Base-by-base conservation (phyloP, 2,888 invertebrate genomes). In the Erynnis tages region DNA sequence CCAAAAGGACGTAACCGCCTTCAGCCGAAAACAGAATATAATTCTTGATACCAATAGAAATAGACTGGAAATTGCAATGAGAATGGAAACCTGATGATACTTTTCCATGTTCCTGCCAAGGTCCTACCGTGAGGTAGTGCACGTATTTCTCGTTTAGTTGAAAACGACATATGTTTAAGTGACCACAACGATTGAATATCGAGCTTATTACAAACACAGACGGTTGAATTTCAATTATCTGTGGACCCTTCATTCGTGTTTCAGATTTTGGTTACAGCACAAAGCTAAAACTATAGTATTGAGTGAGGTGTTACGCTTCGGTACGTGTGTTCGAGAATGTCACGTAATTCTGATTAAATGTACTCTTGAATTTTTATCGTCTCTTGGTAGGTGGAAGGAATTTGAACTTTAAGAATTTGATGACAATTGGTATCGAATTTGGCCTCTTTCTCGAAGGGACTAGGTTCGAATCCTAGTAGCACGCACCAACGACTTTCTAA, bases 61-160 rank as follows among this genome's bases (percentile, higher is more conserved):
- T 72, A 65, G 54, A 61, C 58, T 10, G 30, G 49, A n/a, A 43
- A 65, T 57, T 66, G 2, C 55, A 17, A 6, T 53, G 48, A 44
- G 53, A 45, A 40, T 34, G 43, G 17, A 53, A 56, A 64, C 70
- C 71, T 74, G 79, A 79, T 80, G 80, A 81, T 79, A 79, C 82
- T 76, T 70, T 77, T 74, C 74, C 77, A 79, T 74, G 76, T 82
- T 73, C 76, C 79, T 76, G 65, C 65, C 43, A 53, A 56, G 81
- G 81, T 80, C 74, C 76, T 71, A 75, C 69, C 65, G 73, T 73
- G 72, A 79, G 72, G 75, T 74, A 79, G 76, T 77, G 76, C 77
- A 82, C 74, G 73, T 73, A 74, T 75, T 80, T 69, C 65, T 66
- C 66, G 64, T 59, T 56, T 49, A 56, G 55, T 49, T 55, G 57